Evolutionary conservation across 2,888 invertebrate genomes (phyloP), one percentile per base, ranked within the genome.

Genomic region (Bruchidius siliquastri): DNA sequence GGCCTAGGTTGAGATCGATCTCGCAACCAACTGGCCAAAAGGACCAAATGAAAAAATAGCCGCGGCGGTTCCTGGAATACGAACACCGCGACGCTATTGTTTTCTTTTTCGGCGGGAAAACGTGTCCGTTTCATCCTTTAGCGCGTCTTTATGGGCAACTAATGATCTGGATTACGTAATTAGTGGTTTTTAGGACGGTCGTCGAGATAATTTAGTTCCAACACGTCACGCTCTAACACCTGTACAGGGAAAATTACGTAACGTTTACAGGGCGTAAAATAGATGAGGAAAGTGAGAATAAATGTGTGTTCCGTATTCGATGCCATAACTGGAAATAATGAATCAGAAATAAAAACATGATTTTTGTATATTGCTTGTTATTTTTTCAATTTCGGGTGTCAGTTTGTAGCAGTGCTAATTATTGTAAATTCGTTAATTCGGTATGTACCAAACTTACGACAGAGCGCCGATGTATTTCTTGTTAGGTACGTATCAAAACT

Each of bases 1-100:
- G 76, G 73, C 69, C 73, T 49, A 49, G 49, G 49, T 18, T 18
- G 49, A 49, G 49, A 49, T 49, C 49, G 49, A 49, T 49, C 6
- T 49, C 18, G 6, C 49, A 13, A 49, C 49, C 49, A 13, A 49
- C 49, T 49, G 49, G 13, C 10, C 49, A 49, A 49, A 49, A 49
- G 49, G 49, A 49, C 49, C 13, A 49, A 49, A 49, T 49, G 49
- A 49, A 49, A 30, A 49, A 13, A 49, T 49, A 49, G 49, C 49
- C 49, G 49, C 6, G 49, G 49, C 49, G 18, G 18, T 49, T 49
- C 49, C 49, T 8, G 49, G 49, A 49, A 49, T 13, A 49, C 49
- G 49, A 49, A 49, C 49, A 49, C 49, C 6, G 18, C 49, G 18
- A 49, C 49, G 49, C 49, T 49, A 49, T 49, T 49, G 49, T 49